Conservation (phyloP, 2,888 invertebrate genomes). For the Mylabris sibirica region DNA sequence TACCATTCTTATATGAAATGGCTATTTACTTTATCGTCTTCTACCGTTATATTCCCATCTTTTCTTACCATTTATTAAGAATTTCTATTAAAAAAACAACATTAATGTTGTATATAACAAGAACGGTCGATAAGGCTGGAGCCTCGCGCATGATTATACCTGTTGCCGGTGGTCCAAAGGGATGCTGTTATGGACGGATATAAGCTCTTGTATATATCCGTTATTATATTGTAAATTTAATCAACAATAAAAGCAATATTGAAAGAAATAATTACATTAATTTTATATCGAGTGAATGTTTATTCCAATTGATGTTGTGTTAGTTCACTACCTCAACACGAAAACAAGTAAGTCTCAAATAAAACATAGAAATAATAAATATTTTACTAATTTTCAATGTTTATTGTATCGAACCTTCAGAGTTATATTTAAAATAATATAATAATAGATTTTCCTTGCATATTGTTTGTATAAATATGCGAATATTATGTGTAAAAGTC, state of each 20-base stretch:
- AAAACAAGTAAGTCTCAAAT: background rate
- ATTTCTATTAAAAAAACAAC: background rate
- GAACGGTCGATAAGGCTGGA: slow-evolving; percentile 36
- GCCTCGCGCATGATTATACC: slow-evolving; percentile 48
- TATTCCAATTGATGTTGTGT: background rate
- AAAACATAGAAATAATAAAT: background rate
- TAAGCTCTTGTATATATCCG: slow-evolving; percentile 23
- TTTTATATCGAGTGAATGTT: background rate
- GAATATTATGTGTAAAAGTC: background rate
- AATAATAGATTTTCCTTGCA: slow-evolving; percentile 1
- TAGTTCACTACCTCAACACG: background rate
- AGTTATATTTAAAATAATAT: background rate
- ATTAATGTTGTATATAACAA: slow-evolving; percentile 1
- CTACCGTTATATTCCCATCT: background rate
- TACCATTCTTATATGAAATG: slow-evolving; percentile 41
- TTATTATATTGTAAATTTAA: slow-evolving; percentile 40
- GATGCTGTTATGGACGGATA: slow-evolving; percentile 39
- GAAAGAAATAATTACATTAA: background rate
- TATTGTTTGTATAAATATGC: background rate
- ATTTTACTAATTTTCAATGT: background rate
- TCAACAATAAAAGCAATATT: slow-evolving; percentile 37
- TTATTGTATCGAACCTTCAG: background rate
- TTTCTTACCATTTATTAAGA: background rate
- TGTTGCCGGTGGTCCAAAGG: slow-evolving; percentile 49
- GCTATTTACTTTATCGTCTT: slow-evolving; percentile 23